Conservation (phyloP, 2,888 invertebrate genomes). For the Lumbricus terrestris region DNA sequence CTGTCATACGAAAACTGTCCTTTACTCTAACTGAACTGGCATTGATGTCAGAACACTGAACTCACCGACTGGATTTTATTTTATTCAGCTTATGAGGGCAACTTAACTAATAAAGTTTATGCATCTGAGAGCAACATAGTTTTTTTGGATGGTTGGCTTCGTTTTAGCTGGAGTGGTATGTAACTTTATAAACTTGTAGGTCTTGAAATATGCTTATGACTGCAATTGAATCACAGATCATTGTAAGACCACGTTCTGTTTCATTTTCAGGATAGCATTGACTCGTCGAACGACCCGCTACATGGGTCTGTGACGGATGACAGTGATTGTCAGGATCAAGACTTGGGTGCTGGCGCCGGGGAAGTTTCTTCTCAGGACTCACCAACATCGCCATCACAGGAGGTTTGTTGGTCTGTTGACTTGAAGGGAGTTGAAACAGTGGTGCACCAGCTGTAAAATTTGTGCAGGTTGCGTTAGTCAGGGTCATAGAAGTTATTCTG, state of each 20-base stretch:
- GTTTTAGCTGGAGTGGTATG: not conserved
- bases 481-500: no score
- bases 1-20: no score
- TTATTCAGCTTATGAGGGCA: not conserved
- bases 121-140: not conserved
- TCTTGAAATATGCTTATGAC: not conserved
- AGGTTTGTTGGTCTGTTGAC: not conserved
- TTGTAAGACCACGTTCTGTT: not conserved
- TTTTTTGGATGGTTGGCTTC: not conserved
- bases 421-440: not conserved
- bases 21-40: no score
- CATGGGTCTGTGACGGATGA: not conserved
- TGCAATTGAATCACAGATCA: not conserved
- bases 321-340: not conserved
- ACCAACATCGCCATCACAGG: not conserved
- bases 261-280: not conserved
- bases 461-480: no score
- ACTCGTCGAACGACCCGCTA: not conserved
- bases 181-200: not conserved
- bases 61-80: not conserved
- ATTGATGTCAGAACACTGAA: not conserved
- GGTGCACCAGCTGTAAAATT: no score
- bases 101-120: not conserved
- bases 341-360: not conserved
- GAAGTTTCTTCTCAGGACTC: not conserved